These are phyloP conservation scores for Pardosa pseudoannulata DNA, from an alignment of 2,888 invertebrate genomes.

Conservation along the genomic window DNA sequence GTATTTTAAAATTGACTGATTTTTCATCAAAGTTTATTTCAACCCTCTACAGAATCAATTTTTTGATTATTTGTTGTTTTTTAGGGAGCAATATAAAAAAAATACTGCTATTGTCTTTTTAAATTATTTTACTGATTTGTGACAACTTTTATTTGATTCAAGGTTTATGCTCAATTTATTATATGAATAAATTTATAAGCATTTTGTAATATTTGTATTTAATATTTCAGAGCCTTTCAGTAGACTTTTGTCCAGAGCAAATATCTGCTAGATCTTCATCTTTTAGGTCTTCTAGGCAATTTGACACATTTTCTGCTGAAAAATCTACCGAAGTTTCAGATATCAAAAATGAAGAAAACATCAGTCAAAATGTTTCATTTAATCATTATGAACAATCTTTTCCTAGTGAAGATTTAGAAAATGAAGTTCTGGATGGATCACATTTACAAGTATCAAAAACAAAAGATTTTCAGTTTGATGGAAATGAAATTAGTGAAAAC, in stretches of 20 bases:
- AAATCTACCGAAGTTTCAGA: too few relatives aligned
- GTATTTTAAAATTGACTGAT: too few relatives aligned
- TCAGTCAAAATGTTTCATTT: not conserved
- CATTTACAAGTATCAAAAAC: not conserved
- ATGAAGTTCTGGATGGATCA: conserved; percentile 29
- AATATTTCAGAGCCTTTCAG: conserved; percentile 26
- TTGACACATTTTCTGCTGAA: not conserved
- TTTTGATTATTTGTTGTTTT: too few relatives aligned
- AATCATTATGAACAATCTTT: not conserved
- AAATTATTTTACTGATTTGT: too few relatives aligned
- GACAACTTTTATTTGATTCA: too few relatives aligned
- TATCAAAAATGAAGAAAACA: not conserved
- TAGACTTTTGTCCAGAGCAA: conserved; percentile 41
- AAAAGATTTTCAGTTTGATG: not conserved
- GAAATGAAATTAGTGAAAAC: not conserved
- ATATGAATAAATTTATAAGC: too few relatives aligned
- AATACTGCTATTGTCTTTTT: too few relatives aligned
- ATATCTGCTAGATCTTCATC: conserved; percentile 66
- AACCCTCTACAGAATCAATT: too few relatives aligned
- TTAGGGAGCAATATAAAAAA: too few relatives aligned
- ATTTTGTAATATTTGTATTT: too few relatives aligned
- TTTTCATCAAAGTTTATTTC: too few relatives aligned
- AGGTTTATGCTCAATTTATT: too few relatives aligned
- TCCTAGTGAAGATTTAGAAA: conserved; percentile 11
- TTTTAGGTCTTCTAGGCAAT: conserved; percentile 21